Evolutionary conservation across 2,888 invertebrate genomes (phyloP).

Genomic region (Aplocera efformata): DNA sequence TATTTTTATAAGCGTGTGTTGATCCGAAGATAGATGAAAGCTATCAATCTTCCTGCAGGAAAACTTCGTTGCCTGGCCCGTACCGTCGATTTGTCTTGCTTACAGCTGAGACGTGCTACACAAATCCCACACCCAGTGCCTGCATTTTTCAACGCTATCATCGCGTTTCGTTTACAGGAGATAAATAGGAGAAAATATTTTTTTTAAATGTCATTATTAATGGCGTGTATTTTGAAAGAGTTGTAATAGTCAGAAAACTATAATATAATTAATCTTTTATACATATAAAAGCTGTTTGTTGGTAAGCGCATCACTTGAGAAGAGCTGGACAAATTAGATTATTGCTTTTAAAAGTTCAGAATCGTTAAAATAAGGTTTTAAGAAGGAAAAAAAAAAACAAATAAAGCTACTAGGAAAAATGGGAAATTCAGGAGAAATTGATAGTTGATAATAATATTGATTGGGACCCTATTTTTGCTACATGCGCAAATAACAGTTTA

Average conservation of each 20-base stretch:
- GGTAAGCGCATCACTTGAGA: too few species aligned
- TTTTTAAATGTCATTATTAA: constrained; percentile 19
- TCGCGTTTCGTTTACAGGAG: constrained; percentile 14
- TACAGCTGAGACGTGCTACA: constrained; percentile 33
- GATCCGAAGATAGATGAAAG: constrained; percentile 30
- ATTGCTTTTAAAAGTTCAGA: too few species aligned
- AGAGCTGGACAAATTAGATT: too few species aligned
- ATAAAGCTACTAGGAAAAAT: too few species aligned
- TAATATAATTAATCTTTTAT: too few species aligned
- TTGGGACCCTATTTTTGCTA: too few species aligned
- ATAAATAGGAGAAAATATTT: constrained; percentile 11
- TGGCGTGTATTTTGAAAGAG: constrained; percentile 6
- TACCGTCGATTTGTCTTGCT: constrained; percentile 41
- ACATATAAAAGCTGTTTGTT: too few species aligned
- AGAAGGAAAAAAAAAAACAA: too few species aligned
- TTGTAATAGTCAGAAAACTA: not conserved
- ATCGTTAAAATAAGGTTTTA: too few species aligned
- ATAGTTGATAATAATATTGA: too few species aligned
- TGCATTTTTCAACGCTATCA: constrained; percentile 33
- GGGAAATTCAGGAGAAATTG: too few species aligned
- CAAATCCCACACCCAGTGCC: constrained; percentile 31
- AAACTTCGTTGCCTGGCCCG: constrained; percentile 34
- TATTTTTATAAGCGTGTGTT: constrained; percentile 25
- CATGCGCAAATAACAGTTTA: too few species aligned
- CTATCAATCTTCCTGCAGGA: constrained; percentile 37